Evolutionary conservation across 2,888 invertebrate genomes (phyloP).

Genomic region (Melipona beecheii): DNA sequence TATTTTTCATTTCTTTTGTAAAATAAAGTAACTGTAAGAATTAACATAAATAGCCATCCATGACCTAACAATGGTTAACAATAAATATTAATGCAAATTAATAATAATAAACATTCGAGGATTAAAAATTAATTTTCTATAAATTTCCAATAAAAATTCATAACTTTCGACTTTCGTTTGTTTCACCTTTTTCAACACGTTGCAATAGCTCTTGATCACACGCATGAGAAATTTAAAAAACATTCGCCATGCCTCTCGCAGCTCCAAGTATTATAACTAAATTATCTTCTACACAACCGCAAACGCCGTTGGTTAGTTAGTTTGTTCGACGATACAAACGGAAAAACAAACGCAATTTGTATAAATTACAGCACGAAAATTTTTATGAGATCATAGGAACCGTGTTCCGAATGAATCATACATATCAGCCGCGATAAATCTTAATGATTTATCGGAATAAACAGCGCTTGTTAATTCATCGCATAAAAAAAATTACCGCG

Average conservation of each 20-base stretch:
- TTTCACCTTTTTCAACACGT: too few relatives aligned
- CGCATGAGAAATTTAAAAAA: neutral
- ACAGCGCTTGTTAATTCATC: conserved; percentile 20
- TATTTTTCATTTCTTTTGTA: neutral
- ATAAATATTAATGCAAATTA: too few relatives aligned
- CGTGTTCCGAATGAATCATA: conserved; percentile 1
- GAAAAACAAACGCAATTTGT: neutral
- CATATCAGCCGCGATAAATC: neutral
- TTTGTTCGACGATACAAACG: neutral
- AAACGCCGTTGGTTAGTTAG: too few relatives aligned
- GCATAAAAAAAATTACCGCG: conserved; percentile 11
- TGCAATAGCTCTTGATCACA: too few relatives aligned
- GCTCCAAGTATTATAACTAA: neutral
- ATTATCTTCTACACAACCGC: neutral
- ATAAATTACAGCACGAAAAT: neutral
- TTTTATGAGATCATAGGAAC: neutral
- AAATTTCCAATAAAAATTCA: too few relatives aligned
- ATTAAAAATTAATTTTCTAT: too few relatives aligned
- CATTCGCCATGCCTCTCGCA: neutral
- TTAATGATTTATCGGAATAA: conserved; percentile 23
- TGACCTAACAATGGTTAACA: too few relatives aligned
- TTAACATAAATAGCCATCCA: too few relatives aligned
- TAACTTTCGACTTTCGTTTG: too few relatives aligned
- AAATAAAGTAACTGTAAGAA: too few relatives aligned
- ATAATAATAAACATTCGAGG: too few relatives aligned